These are phyloP conservation scores for Drosophila macrospina DNA, from an alignment of 2,888 invertebrate species.

Conservation along the genomic window DNA sequence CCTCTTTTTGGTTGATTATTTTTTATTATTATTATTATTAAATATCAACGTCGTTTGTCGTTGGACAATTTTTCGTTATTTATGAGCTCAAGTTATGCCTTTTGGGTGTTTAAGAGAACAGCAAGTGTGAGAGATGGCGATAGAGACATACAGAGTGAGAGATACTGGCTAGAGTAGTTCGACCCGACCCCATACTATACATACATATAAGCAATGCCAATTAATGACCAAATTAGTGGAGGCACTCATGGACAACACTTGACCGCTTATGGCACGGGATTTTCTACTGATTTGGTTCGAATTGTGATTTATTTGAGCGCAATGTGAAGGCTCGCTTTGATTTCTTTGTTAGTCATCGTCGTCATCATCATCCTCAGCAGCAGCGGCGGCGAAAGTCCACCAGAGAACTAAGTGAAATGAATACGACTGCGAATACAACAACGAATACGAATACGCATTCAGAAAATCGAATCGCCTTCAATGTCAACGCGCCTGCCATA, in stretches of 20 bases:
- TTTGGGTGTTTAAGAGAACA: conserved; percentile 75
- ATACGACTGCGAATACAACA: conserved; percentile 3
- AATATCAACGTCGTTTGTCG: conserved; percentile 76
- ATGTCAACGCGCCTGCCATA: conserved; percentile 56
- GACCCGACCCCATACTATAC: conserved; percentile 28
- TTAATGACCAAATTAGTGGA: conserved; percentile 82
- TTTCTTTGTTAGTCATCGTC: conserved; percentile 70
- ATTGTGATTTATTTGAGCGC: conserved; percentile 77
- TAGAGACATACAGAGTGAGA: conserved; percentile 19
- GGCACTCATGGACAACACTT: conserved; percentile 79
- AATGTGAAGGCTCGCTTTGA: conserved; percentile 75
- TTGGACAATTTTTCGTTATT: conserved; percentile 75
- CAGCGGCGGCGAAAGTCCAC: conserved; percentile 64
- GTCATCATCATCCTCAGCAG: conserved; percentile 27
- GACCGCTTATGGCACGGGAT: conserved; percentile 77
- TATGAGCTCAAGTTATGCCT: conserved; percentile 79
- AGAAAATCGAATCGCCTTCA: conserved; percentile 63
- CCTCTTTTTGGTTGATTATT: conserved; percentile 76
- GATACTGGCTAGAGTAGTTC: conserved; percentile 24
- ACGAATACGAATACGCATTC: conserved; percentile 15
- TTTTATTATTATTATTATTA: conserved; percentile 62
- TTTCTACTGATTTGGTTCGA: conserved; percentile 81
- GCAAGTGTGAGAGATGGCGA: conserved; percentile 43
- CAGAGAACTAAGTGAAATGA: conserved; percentile 70
- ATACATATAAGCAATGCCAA: conserved; percentile 73